A percentile compares a stretch with the other conserved stretches of the same genome.
Conservation (phyloP, 2,113 vertebrate genomes). For the Rhinolophus sinicus region DNA sequence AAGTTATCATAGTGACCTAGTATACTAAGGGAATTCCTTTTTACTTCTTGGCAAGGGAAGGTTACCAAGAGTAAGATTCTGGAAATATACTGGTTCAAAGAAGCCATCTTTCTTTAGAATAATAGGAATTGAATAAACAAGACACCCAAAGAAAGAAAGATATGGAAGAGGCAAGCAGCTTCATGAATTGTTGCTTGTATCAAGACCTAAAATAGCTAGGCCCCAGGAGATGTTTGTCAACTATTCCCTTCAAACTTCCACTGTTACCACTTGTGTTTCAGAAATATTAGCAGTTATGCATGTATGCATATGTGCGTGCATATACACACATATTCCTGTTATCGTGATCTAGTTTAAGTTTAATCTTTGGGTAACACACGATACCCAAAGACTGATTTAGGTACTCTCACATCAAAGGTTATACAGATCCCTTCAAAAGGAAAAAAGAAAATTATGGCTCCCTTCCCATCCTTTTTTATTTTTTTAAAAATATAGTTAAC, state of each 20-base stretch:
- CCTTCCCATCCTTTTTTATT: background rate
- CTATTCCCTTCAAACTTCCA: background rate
- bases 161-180: background rate
- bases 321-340: fast-evolving
- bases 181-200: background rate
- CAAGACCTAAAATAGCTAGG: background rate
- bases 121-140: background rate
- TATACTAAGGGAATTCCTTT: background rate
- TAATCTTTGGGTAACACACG: background rate
- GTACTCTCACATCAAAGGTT: background rate
- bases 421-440: background rate
- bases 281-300: background rate
- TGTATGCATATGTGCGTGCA: fast-evolving
- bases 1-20: background rate
- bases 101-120: background rate
- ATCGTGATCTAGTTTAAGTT: background rate
- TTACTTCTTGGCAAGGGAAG: conserved; percentile 38
- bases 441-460: background rate
- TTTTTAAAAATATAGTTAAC: too few relatives aligned
- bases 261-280: too few relatives aligned
- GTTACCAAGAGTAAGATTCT: background rate
- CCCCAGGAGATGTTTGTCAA: background rate
- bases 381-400: background rate
- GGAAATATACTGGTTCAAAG: conserved; percentile 3
- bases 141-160: background rate